Evolutionary conservation across 2,888 invertebrate species (phyloP).

Genomic region (Syrphus vitripennis): DNA sequence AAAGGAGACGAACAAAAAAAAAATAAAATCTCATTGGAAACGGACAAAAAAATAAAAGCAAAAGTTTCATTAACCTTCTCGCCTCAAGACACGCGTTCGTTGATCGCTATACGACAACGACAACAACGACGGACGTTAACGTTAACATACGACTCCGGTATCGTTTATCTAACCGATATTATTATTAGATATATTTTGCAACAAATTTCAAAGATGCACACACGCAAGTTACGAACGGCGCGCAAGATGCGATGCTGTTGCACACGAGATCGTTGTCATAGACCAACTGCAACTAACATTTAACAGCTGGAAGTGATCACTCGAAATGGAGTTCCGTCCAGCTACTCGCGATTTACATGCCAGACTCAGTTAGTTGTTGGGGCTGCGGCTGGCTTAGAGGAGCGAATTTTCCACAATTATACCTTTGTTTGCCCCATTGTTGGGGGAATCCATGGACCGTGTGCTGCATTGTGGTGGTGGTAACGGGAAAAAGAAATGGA

Average conservation of each 20-base stretch:
- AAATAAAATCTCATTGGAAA: conserved; percentile 38
- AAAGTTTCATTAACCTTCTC: conserved; percentile 68
- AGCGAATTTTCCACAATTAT: conserved; percentile 58
- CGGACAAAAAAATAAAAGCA: conserved; percentile 68
- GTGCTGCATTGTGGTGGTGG: conserved; percentile 46
- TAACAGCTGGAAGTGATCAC: conserved; percentile 60
- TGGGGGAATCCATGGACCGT: conserved; percentile 45
- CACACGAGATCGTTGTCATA: conserved; percentile 61
- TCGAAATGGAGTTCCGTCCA: conserved; percentile 66
- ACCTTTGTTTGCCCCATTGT: conserved; percentile 38
- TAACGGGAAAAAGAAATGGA: conserved; percentile 68
- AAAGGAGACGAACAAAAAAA: conserved; percentile 15
- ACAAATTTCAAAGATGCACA: conserved; percentile 40
- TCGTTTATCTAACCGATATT: conserved; percentile 65
- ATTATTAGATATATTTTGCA: conserved; percentile 63
- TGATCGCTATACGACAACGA: conserved; percentile 46
- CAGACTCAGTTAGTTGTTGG: conserved; percentile 58
- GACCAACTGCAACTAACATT: conserved; percentile 65
- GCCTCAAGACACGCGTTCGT: conserved; percentile 50
- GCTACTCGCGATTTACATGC: conserved; percentile 68
- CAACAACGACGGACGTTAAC: not conserved
- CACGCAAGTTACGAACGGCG: conserved; percentile 19
- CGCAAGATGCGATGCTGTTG: conserved; percentile 20
- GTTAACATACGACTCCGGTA: conserved; percentile 38
- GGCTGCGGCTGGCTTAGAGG: conserved; percentile 50